These are phyloP conservation scores for Plotosus lineatus DNA, from an alignment of 2,113 vertebrate species.

Conservation along the genomic window DNA sequence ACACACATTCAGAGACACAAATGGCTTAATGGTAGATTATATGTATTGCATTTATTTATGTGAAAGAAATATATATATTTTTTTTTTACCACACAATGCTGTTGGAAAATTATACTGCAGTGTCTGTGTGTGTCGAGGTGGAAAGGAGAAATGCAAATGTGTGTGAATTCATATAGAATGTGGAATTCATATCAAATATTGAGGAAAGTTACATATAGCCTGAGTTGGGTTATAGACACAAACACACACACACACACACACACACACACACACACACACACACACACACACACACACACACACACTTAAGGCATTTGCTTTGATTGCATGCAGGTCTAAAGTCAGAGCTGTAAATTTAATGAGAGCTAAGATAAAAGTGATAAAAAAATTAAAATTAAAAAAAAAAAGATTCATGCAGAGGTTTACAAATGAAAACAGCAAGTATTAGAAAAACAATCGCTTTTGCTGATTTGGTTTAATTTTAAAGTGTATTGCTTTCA, in stretches of 20 bases:
- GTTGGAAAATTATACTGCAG: neutral
- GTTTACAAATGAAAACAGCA: no score
- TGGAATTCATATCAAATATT: no score
- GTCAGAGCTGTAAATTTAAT: neutral
- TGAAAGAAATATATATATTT: constrained; percentile 6
- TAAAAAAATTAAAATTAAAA: neutral
- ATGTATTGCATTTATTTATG: constrained; percentile 26
- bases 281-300: no score
- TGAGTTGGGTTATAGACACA: neutral
- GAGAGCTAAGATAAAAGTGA: neutral
- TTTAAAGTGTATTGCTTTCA: neutral
- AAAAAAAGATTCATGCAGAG: neutral
- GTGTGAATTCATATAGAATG: no score
- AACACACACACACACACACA: no score
- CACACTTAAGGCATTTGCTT: neutral
- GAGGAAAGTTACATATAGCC: no score
- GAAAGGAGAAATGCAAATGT: neutral
- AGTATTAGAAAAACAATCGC: neutral
- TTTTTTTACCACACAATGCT: constrained; percentile 10
- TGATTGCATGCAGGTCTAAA: neutral
- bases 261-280: no score
- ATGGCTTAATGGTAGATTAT: constrained; percentile 8
- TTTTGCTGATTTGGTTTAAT: neutral
- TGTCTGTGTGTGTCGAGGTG: neutral
- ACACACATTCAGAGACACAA: constrained; percentile 11